Percentiles rank a stretch among this genome's conserved stretches.
These are phyloP conservation scores for Hemithea aestivaria DNA, from an alignment of 2,888 invertebrate genomes.

Conservation along the genomic window DNA sequence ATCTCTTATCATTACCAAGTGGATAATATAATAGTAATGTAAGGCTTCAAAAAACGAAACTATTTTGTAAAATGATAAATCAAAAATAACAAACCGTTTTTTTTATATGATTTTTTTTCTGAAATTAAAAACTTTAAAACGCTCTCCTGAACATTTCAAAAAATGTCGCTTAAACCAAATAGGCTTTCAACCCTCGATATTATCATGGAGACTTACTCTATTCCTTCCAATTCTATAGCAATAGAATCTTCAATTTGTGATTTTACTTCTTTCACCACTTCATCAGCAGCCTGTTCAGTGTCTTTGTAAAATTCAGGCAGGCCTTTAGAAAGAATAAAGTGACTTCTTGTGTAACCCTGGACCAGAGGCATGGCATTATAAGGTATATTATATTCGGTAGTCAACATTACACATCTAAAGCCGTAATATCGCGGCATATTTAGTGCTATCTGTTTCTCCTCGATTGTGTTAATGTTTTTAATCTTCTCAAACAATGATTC, in stretches of 20 bases:
- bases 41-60: no score
- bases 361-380: conserved; percentile 85
- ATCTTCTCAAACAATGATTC: conserved; percentile 79
- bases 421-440: conserved; percentile 92
- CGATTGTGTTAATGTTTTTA: conserved; percentile 83
- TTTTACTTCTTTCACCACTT: conserved; percentile 74
- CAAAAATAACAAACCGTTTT: no score
- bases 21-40: no score
- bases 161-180: no score
- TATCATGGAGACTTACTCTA: conserved; percentile 82
- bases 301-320: conserved; percentile 81
- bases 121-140: no score
- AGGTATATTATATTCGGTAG: conserved; percentile 77
- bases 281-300: conserved; percentile 63
- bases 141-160: no score
- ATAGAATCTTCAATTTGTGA: conserved; percentile 81
- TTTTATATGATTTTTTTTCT: no score
- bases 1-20: no score
- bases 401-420: conserved; percentile 81
- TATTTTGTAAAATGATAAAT: no score
- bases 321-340: conserved; percentile 78
- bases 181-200: no score
- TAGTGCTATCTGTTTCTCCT: conserved; percentile 90
- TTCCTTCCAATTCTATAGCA: conserved; percentile 78
- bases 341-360: conserved; percentile 89